Evolutionary conservation across 2,888 invertebrate genomes (phyloP).

Genomic region (Cosmia pyralina): DNA sequence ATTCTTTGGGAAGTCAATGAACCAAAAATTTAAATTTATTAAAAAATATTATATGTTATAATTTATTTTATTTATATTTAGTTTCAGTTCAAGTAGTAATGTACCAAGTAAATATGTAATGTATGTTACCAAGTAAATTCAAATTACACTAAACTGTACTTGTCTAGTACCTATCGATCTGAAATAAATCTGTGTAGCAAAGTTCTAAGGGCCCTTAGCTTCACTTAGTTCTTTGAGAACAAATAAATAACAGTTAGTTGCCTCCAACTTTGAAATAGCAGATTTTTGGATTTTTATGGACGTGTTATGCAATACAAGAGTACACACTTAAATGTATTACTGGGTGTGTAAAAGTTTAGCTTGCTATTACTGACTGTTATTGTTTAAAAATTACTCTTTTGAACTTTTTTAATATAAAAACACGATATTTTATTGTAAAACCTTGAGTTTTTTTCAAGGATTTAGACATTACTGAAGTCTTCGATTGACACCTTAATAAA

Average conservation of each 20-base stretch:
- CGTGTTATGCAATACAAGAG: conserved; percentile 28
- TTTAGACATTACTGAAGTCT: background rate
- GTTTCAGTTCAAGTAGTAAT: background rate
- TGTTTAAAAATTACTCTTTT: background rate
- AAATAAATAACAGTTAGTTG: conserved; percentile 59
- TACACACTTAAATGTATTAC: conserved; percentile 11
- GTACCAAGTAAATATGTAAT: conserved; percentile 50
- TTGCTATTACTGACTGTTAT: background rate
- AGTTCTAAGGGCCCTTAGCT: conserved; percentile 44
- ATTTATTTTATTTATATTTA: background rate
- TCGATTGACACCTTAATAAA: background rate
- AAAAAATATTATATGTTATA: too few relatives aligned
- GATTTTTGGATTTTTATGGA: conserved; percentile 50
- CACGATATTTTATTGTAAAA: background rate
- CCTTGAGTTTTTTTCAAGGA: background rate
- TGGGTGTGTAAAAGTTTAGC: background rate
- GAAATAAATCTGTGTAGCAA: conserved; percentile 49
- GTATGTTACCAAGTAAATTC: conserved; percentile 50
- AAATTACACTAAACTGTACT: conserved; percentile 63
- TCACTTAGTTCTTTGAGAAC: conserved; percentile 54
- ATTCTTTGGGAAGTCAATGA: background rate
- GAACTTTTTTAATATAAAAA: background rate
- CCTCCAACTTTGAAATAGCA: conserved; percentile 43
- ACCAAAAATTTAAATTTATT: background rate
- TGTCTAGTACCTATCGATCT: conserved; percentile 52